Conservation (phyloP, 2,113 vertebrate species). For the Sphyrna mokarran region DNA sequence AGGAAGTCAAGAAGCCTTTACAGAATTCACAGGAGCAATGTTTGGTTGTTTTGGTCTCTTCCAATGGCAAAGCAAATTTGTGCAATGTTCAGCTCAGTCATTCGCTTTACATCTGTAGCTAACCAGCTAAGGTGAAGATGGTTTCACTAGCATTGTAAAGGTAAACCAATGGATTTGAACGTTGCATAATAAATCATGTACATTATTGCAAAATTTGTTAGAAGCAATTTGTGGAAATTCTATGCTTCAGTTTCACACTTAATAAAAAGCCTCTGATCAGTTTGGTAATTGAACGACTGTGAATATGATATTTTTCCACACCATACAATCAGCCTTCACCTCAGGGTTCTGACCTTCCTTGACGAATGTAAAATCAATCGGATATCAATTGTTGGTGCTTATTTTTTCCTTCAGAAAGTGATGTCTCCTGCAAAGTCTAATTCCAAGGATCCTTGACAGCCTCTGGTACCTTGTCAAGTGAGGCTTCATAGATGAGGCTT, state of each 20-base stretch:
- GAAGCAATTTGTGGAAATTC: neutral
- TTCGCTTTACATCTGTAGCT: neutral
- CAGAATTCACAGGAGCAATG: neutral
- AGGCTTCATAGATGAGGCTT: neutral
- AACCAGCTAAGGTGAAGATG: neutral
- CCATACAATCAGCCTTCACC: neutral
- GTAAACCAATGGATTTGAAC: neutral
- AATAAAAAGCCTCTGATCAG: neutral
- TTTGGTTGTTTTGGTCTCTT: neutral
- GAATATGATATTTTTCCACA: neutral
- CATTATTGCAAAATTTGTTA: neutral
- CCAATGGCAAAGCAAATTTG: neutral
- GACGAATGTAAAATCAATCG: neutral
- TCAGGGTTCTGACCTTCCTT: neutral
- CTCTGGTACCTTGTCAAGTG: neutral
- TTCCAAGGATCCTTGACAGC: neutral
- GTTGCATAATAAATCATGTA: neutral
- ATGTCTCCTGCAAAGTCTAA: neutral
- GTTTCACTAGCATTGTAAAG: neutral
- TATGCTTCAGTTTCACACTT: neutral
- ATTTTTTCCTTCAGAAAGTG: neutral
- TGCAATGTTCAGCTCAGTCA: neutral
- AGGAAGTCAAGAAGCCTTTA: neutral
- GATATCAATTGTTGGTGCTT: neutral
- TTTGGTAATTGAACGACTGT: neutral